Base-by-base conservation (phyloP, 1,140 invertebrate genomes). In the Drosophila bocqueti region DNA sequence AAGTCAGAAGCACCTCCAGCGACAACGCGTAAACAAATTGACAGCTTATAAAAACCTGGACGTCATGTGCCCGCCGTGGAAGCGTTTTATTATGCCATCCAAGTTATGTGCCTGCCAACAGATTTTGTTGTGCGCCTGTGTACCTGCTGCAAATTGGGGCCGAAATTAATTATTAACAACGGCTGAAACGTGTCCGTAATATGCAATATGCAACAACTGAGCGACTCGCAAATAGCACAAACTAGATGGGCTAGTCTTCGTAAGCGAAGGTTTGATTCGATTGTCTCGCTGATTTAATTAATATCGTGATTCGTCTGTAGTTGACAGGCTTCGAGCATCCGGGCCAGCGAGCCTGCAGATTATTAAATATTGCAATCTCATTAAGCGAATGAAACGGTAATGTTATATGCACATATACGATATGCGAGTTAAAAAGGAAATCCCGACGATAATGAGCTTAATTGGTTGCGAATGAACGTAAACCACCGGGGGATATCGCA, bases 31-130 rank as follows among this genome's bases (percentile, higher is more conserved):
- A 89, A 84, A 81, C 84, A 87, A 87, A 87, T 87, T 87, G 84
- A 87, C 84, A 87, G 84, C 84, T 87, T 87, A 87, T 87, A 89
- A 87, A 87, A 87, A 89, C 84, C 84, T 77, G 84, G 76, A 84
- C 81, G 77, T 84, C 81, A 87, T 89, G 84, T 81, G 77, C 69
- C 63, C 71, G 46, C 45, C 54, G 46, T 64, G 75, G 43, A 90
- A 87, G 66, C 81, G 81, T 89, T 87, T 87, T 87, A 87, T 87
- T 87, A 87, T 89, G 83, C 84, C 76, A 89, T 89, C 74, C 81
- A 89, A 87, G 84, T 89, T 89, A 87, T 87, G 79, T 79, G 77
- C 54, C 81, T 46, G 38, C 49, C 63, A 50, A 43, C 40, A 40
- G 67, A 71, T 71, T 71, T 64, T 13, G 63, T 45, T 26, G 54